Evolutionary conservation across 2,888 invertebrate species (phyloP).

Genomic region (Drosophila macrothrix): DNA sequence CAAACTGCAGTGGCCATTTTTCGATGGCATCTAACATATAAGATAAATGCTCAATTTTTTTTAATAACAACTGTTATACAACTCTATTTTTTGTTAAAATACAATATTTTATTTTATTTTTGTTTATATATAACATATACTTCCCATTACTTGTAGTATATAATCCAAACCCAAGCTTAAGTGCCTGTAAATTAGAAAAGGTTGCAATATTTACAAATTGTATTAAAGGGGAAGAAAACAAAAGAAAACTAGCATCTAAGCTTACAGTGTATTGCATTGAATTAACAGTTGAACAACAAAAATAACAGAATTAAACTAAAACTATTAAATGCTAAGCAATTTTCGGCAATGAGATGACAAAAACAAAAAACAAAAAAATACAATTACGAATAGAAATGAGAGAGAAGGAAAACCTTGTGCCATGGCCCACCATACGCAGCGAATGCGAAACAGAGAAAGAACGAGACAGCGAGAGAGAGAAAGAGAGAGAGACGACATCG

Average conservation of each 20-base stretch:
- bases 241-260: conserved; percentile 36
- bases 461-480: conserved; percentile 11
- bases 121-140: conserved; percentile 16
- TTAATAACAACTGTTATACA: conserved; percentile 54
- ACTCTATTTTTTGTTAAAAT: conserved; percentile 17
- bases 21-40: conserved; percentile 28
- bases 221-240: conserved; percentile 14
- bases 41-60: conserved; percentile 62
- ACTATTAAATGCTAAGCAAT: conserved; percentile 26
- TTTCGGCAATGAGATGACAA: conserved; percentile 14
- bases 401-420: conserved; percentile 62
- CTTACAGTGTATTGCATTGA: conserved; percentile 52
- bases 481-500: conserved; percentile 17
- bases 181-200: conserved; percentile 62
- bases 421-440: conserved; percentile 63
- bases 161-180: conserved; percentile 60
- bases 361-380: background rate
- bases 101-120: conserved; percentile 7
- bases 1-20: conserved; percentile 18
- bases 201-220: conserved; percentile 77
- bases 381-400: conserved; percentile 23
- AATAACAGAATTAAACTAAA: conserved; percentile 15
- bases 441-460: conserved; percentile 1
- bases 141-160: conserved; percentile 21
- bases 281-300: conserved; percentile 25